Percentiles rank a stretch among this genome's conserved stretches.
These are phyloP conservation scores for Sylvilagus floridanus DNA, from an alignment of 2,797 vertebrate species.

Conservation along the genomic window DNA sequence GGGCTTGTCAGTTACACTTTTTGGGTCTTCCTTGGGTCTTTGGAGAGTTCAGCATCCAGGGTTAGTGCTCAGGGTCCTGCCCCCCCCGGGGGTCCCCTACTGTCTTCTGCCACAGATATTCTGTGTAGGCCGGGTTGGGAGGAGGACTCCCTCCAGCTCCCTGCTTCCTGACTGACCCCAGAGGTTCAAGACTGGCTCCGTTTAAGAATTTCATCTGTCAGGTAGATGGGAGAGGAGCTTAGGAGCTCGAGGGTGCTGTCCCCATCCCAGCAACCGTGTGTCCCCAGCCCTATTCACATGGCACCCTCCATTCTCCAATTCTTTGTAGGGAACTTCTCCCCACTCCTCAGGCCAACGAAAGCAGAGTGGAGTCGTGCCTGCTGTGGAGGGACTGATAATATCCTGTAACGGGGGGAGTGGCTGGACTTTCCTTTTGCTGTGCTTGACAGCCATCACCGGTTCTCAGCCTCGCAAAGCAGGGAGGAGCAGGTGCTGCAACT, in stretches of 20 bases:
- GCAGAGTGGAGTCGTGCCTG: background rate
- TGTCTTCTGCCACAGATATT: background rate
- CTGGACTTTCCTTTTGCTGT: background rate
- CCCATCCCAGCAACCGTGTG: too few relatives aligned
- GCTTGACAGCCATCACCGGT: background rate
- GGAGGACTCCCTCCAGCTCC: background rate
- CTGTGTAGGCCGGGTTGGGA: background rate
- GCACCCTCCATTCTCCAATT: background rate
- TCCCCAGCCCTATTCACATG: background rate
- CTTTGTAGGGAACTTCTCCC: background rate
- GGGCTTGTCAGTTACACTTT: background rate
- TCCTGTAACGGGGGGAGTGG: background rate
- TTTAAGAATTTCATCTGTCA: background rate
- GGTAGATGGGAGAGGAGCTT: background rate
- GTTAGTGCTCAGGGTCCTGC: fast-evolving
- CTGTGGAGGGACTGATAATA: background rate
- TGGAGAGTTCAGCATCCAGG: background rate
- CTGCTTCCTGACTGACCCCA: background rate
- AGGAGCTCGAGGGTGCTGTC: fast-evolving
- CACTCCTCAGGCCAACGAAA: fast-evolving
- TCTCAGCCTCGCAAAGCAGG: background rate
- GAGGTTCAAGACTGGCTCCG: background rate
- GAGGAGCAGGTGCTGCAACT: background rate
- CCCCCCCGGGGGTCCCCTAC: fast-evolving
- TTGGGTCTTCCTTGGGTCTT: background rate